phyloP scores from a whole-genome alignment of 2,888 invertebrate species.

The Osmoderma eremita region DNA sequence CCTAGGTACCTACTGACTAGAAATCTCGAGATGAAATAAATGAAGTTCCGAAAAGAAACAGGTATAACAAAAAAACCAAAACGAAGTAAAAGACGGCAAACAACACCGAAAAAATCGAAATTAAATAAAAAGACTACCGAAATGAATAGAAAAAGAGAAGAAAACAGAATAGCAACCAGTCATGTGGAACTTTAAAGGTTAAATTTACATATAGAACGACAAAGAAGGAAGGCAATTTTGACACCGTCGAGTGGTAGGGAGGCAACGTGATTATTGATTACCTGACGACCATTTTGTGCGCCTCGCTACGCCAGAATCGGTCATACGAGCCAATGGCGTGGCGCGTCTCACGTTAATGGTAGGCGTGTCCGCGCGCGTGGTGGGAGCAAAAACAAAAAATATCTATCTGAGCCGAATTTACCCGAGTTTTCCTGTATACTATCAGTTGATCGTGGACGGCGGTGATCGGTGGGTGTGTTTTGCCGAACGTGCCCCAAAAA shows the following conservation, averaged over 20 bases:
- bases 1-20: no score
- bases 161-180: conserved; percentile 43
- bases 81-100: conserved; percentile 30
- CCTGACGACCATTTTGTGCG: conserved; percentile 63
- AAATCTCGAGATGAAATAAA: no score
- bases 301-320: conserved; percentile 54
- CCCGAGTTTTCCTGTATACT: conserved; percentile 47
- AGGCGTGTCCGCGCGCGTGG: conserved; percentile 50
- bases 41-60: no score
- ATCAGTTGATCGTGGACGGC: conserved; percentile 49
- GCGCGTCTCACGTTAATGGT: conserved; percentile 38
- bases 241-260: conserved; percentile 51
- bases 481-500: conserved; percentile 40
- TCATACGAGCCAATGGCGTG: conserved; percentile 55
- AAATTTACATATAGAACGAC: conserved; percentile 56
- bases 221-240: conserved; percentile 56
- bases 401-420: conserved; percentile 49
- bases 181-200: conserved; percentile 53
- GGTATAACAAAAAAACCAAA: conserved; percentile 26
- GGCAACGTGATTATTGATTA: conserved; percentile 59
- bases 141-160: conserved; percentile 30
- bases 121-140: conserved; percentile 37
- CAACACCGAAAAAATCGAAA: conserved; percentile 34
- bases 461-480: conserved; percentile 46
- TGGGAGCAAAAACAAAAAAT: conserved; percentile 49